Evolutionary conservation across 2,888 invertebrate genomes (phyloP), one percentile per base, ranked within the genome.

Genomic region (Ceriagrion tenellum): DNA sequence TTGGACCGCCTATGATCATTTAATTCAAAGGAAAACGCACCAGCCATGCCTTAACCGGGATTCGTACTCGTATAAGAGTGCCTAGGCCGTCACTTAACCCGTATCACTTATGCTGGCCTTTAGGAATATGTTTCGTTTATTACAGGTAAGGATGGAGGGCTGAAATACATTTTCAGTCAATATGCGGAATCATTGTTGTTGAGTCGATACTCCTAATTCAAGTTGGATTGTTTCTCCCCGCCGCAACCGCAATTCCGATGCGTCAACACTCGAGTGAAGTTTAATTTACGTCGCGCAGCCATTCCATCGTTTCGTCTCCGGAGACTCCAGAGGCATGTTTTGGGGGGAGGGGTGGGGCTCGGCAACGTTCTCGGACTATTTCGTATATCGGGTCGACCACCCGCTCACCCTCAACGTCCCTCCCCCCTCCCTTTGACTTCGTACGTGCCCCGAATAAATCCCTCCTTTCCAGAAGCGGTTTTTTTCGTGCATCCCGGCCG

Each of bases 381-480:
- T 40, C 63, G 91, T 91, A 4, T 47, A 59, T 63, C 18, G 23
- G 63, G 55, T 55, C 55, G 26, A 23, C 23, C 63, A 20, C 47
- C 47, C 12, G 8, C 55, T 59, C 56, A 59, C 59, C 20, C 59
- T 59, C 20, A 2, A 47, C n/a, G n/a, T n/a, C n/a, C 56, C 56
- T n/a, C 91, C 35, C 40, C 40, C 89, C n/a, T n/a, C 26, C 55
- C 12, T n/a, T n/a, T n/a, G n/a, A 63, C 91, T 18, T 35, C 30
- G 35, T 63, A 91, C 91, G 91, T 91, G 91, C 91, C 63, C 91
- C 12, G 91, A 63, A 91, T 91, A 63, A 91, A 47, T 23, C 59
- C 63, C 55, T 63, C 59, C 63, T 69, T 40, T 69, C 26, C 56
- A 35, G 63, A 55, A 59, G 91, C 23, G 35, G 35, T 59, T 35